phyloP scores from a whole-genome alignment of 2,113 vertebrate species.

The Meles meles region DNA sequence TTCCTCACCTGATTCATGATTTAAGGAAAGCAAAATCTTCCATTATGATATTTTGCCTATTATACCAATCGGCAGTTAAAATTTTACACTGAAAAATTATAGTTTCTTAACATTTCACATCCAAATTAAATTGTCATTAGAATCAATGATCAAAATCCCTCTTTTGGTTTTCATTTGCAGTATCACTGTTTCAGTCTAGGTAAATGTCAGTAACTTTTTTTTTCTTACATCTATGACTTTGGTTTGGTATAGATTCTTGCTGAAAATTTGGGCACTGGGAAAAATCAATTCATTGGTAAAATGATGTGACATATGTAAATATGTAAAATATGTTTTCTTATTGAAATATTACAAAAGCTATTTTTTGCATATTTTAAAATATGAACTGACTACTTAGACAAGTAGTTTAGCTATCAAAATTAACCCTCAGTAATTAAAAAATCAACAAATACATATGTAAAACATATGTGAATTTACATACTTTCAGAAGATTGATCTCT shows the following conservation, averaged over 20 bases:
- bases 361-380: not conserved
- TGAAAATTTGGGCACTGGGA: not conserved
- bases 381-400: not conserved
- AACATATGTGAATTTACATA: not conserved
- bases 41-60: not conserved
- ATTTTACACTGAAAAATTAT: not conserved
- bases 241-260: not conserved
- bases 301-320: not conserved
- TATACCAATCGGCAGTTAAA: not conserved
- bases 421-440: not conserved
- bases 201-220: not conserved
- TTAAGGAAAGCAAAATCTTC: not conserved
- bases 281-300: not conserved
- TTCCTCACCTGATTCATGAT: not conserved
- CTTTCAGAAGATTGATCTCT: not conserved
- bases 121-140: slow-evolving; percentile 5
- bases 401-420: not conserved
- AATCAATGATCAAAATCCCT: not conserved
- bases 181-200: not conserved
- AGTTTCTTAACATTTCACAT: not conserved
- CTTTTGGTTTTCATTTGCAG: not conserved
- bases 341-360: not conserved
- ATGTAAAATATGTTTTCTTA: not conserved
- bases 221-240: not conserved
- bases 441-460: not conserved